A percentile compares a stretch with the other conserved stretches of the same genome.
phyloP scores from a whole-genome alignment of 2,797 vertebrate genomes.

The Enteromius unitaeniatus region DNA sequence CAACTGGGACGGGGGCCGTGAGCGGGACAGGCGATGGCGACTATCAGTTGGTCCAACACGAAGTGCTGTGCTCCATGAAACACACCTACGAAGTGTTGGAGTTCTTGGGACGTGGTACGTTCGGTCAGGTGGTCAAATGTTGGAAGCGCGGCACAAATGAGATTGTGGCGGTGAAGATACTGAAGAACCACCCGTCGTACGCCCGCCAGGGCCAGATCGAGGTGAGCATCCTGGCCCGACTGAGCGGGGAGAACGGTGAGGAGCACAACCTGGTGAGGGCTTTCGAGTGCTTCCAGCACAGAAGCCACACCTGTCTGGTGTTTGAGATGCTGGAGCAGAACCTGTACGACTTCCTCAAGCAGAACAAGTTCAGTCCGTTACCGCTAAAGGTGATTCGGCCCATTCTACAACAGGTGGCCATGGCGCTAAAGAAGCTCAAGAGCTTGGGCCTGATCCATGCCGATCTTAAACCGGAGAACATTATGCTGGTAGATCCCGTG shows the following conservation, averaged over 20 bases:
- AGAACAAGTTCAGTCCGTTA: constrained; percentile 98
- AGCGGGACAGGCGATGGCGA: constrained; percentile 85
- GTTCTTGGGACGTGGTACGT: constrained; percentile 95
- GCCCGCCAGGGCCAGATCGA: constrained; percentile 96
- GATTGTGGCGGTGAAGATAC: constrained; percentile 94
- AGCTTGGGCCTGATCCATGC: constrained; percentile 97
- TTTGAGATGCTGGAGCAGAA: constrained; percentile 99
- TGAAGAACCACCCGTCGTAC: constrained; percentile 98
- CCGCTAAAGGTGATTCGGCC: constrained; percentile 96
- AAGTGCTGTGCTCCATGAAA: constrained; percentile 93
- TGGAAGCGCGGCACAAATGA: constrained; percentile 96
- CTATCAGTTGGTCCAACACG: constrained; percentile 95
- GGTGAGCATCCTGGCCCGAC: constrained; percentile 88
- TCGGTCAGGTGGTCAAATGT: constrained; percentile 97
- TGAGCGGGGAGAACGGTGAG: constrained; percentile 94
- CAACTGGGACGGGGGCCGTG: constrained; percentile 65
- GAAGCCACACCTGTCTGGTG: constrained; percentile 93
- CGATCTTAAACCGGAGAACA: constrained; percentile 98
- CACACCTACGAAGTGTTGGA: constrained; percentile 95
- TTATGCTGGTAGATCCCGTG: constrained; percentile 96
- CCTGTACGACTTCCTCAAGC: constrained; percentile 96
- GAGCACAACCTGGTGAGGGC: constrained; percentile 96
- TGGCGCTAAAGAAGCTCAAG: constrained; percentile 95
- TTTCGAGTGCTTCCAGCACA: constrained; percentile 96
- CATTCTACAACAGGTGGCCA: constrained; percentile 95